Base-by-base conservation (phyloP, 1,140 invertebrate genomes). In the Polyergus mexicanus region DNA sequence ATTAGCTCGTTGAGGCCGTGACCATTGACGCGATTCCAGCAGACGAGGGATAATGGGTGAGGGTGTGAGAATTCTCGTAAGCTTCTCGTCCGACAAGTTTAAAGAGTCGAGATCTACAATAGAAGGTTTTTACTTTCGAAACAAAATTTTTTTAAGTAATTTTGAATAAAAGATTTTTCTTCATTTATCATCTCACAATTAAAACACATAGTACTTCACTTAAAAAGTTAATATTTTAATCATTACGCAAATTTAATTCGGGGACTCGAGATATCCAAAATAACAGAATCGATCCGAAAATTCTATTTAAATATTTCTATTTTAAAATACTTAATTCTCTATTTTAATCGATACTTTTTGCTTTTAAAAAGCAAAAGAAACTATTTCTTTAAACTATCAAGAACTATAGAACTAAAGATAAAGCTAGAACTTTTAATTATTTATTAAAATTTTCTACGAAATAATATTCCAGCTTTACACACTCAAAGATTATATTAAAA, bases 1-100 rank as follows among this genome's bases (percentile, higher is more conserved):
- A 88, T 88, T 86, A 88, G 78, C 87, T 85, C 63, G 74, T 71
- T 75, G 58, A 76, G 28, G n/a, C 38, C 58, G 81, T 56, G 41
- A 85, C 56, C 62, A 85, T 41, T 58, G 41, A 25, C 60, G 58
- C 54, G 60, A n/a, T 25, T 72, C 38, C 28, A 77, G 41, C 22
- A 60, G 44, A 84, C 86, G 86, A 71, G n/a, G 68, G 38, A 83
- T 83, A 83, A 83, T 72, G 68, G 78, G 74, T 38, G 78, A 83
- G 54, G 78, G 68, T 83, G 78, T 83, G 78, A 60, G 68, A 83
- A 83, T 25, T 74, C n/a, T 56, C 71, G 47, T 28, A 28, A 35
- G 51, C 10, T 35, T 74, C 6, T 72, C 38, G 47, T 69, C 4
- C 65, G 47, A 5, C 16, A 38, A 32, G 28, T 74, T 72, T 25